Conservation (phyloP, 1,140 invertebrate species). For the Anoplophora glabripennis region DNA sequence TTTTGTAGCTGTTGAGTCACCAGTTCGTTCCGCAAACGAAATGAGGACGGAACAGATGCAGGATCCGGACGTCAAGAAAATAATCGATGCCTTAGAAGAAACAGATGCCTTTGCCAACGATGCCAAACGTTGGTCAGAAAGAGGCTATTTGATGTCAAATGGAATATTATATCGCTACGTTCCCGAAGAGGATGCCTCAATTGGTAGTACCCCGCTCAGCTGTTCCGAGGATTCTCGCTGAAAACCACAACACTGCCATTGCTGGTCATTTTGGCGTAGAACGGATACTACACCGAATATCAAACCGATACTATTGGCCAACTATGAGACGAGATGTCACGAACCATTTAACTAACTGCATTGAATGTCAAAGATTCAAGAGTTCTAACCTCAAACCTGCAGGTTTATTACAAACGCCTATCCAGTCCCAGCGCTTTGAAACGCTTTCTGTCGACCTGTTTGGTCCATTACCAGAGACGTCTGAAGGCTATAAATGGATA, state of each 20-base stretch:
- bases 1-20: conserved; percentile 2
- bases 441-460: conserved; percentile 42
- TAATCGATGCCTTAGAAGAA: conserved; percentile 14
- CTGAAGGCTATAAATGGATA: conserved; percentile 26
- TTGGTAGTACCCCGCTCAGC: no score
- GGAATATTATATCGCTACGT: no score
- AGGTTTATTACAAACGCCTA: conserved; percentile 38
- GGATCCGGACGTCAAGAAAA: conserved; percentile 24
- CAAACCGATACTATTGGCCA: conserved; percentile 13
- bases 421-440: conserved; percentile 32
- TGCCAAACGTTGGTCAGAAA: no score
- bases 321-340: conserved; percentile 10
- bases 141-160: no score
- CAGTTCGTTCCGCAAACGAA: background rate
- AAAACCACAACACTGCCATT: conserved; percentile 29
- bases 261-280: conserved; percentile 34
- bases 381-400: conserved; percentile 29
- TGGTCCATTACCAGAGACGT: no score
- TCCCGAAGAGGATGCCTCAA: no score
- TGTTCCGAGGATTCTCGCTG: no score
- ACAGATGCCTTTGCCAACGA: no score
- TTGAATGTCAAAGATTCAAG: conserved; percentile 16
- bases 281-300: conserved; percentile 7
- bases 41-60: conserved; percentile 23
- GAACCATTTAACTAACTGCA: conserved; percentile 13